These are phyloP conservation scores for Acanthornis magna DNA, from an alignment of 2,797 vertebrate species.

Conservation along the genomic window DNA sequence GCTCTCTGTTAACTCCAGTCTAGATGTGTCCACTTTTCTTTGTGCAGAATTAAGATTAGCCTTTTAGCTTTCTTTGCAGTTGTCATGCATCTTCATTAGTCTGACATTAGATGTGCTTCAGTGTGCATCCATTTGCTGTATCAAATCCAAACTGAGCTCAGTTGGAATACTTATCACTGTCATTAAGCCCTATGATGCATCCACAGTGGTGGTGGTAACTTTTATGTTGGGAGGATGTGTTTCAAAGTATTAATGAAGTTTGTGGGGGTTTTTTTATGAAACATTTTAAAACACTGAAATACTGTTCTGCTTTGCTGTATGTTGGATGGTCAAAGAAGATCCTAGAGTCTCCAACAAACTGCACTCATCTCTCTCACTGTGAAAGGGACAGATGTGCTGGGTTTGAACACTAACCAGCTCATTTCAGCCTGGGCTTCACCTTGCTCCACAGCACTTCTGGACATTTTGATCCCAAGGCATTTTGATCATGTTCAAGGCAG, in stretches of 20 bases:
- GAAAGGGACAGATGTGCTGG: not conserved
- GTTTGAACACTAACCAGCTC: not conserved
- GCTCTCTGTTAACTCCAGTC: not conserved
- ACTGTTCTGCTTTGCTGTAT: not conserved
- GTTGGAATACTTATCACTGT: not conserved
- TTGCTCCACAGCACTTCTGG: not conserved
- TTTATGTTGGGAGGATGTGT: not conserved
- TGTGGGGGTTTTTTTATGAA: not conserved
- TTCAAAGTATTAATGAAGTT: not conserved
- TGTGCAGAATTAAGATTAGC: not conserved
- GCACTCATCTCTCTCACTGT: not conserved
- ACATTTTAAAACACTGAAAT: not conserved
- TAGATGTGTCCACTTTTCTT: not conserved
- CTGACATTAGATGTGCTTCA: not conserved
- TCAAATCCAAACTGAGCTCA: not conserved
- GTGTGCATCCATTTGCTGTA: not conserved
- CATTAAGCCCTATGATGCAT: not conserved
- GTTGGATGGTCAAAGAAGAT: not conserved
- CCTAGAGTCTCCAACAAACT: not conserved
- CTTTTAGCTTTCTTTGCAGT: not conserved
- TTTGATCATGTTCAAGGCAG: not conserved
- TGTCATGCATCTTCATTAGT: not conserved
- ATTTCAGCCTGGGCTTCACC: not conserved
- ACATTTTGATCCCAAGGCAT: not conserved
- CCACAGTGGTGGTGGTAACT: not conserved